A percentile compares a stretch with the other conserved stretches of the same genome.
Evolutionary conservation across 2,888 invertebrate genomes (phyloP).

Genomic region (Melanchra persicariae): DNA sequence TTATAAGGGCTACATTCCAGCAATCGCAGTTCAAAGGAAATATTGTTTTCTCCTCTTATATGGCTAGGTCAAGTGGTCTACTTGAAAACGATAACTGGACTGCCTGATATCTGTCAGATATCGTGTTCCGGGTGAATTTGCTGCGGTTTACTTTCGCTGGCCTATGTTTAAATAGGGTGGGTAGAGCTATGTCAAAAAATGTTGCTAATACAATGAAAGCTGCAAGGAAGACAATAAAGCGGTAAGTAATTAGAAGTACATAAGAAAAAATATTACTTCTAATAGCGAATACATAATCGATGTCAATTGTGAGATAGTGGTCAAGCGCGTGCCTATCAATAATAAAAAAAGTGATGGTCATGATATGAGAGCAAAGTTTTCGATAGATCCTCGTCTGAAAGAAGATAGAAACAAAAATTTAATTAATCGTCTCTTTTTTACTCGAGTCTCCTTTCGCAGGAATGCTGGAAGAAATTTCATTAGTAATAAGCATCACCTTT

Average conservation of each 20-base stretch:
- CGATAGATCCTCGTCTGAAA: too few relatives aligned
- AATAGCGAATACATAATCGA: neutral
- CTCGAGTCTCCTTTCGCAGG: too few relatives aligned
- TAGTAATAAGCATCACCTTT: too few relatives aligned
- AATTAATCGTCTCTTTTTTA: too few relatives aligned
- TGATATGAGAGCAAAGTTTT: too few relatives aligned
- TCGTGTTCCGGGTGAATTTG: slow-evolving; percentile 64
- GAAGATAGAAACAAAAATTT: too few relatives aligned
- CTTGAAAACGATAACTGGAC: slow-evolving; percentile 66
- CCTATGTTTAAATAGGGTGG: slow-evolving; percentile 27
- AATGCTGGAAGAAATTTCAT: too few relatives aligned
- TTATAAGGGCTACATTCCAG: slow-evolving; percentile 64
- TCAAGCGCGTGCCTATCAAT: too few relatives aligned
- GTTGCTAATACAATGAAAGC: neutral
- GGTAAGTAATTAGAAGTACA: too few relatives aligned
- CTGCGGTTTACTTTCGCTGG: slow-evolving; percentile 58
- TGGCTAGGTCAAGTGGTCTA: slow-evolving; percentile 71
- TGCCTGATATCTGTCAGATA: slow-evolving; percentile 49
- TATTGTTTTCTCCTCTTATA: slow-evolving; percentile 74
- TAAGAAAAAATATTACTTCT: neutral
- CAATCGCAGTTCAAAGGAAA: slow-evolving; percentile 68
- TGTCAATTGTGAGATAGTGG: neutral
- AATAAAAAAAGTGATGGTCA: neutral
- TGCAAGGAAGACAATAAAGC: neutral
- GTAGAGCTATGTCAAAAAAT: slow-evolving; percentile 3